Base-by-base conservation (phyloP, 2,113 vertebrate species). In the Hemiprocne comata region DNA sequence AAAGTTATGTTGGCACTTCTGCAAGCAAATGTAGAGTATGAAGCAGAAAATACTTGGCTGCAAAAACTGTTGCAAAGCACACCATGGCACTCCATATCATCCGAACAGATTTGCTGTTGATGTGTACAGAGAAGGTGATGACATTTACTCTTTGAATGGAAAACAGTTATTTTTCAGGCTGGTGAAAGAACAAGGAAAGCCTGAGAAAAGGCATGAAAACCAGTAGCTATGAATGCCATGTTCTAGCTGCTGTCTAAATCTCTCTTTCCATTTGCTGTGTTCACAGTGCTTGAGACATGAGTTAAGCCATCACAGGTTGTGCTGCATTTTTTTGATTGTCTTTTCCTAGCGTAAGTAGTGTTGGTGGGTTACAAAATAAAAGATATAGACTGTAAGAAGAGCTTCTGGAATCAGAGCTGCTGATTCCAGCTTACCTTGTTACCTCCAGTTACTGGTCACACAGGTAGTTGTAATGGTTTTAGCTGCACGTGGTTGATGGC, bases 21-120 rank as follows among this genome's bases (percentile, higher is more conserved):
- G 79, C 25, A 21, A 96, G 90, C 93, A 98, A 87, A 96, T 34
- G 53, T 72, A 92, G 95, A 96, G 66, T 73, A 97, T 84, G 95
- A 96, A 93, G 61, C 89, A 90, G 88, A 96, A 98, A 97, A 98
- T 96, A 95, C 48, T 96, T 90, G 84, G 94, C 95, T 98, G 93
- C 64, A 94, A 95, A 97, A 96, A 73, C 71, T 78, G 84, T 96
- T 97, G 65, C 81, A 94, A 96, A 97, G 91, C 54, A 31, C 86
- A 84, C 81, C 78, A 75, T 94, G 89, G 89, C 92, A 89, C 61
- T 96, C 94, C 60, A 16, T 50, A 62, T 93, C 90, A 81, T 69
- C 72, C 2, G 42, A 91, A 64, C 64, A 95, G 90, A 96, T 97
- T 97, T 93, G 91, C 79, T 94, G 96, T 86, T 94, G 91, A 91